Conservation (phyloP, 2,113 vertebrate species). For the Grammomys dolichurus region DNA sequence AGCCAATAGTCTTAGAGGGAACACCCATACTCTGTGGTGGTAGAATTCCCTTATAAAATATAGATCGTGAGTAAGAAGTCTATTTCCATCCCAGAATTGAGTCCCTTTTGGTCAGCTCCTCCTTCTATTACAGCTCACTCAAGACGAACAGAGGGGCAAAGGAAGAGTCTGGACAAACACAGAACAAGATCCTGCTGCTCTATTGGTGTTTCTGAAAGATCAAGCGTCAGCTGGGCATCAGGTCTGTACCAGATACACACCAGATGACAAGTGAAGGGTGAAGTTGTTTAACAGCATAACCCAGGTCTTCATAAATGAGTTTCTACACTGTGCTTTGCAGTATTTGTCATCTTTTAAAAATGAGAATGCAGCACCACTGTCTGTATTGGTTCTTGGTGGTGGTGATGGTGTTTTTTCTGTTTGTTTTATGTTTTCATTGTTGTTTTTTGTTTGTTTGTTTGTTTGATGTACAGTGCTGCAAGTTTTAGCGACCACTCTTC, state of each 20-base stretch:
- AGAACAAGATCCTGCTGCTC: not conserved
- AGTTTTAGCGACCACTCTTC: not conserved
- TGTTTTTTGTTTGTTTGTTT: not conserved
- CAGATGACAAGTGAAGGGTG: not conserved
- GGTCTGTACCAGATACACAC: not conserved
- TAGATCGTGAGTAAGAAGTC: not conserved
- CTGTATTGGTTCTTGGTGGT: not conserved
- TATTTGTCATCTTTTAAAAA: not conserved
- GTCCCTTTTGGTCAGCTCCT: not conserved
- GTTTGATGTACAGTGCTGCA: not conserved
- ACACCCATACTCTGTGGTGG: not conserved
- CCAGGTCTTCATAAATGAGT: not conserved
- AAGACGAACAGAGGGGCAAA: accelerated
- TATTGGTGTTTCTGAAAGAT: not conserved
- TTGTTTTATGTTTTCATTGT: too few relatives aligned
- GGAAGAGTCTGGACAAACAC: not conserved
- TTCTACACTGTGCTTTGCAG: slow-evolving; percentile 4
- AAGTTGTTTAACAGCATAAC: not conserved
- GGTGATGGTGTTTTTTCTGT: too few relatives aligned
- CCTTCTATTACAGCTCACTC: not conserved
- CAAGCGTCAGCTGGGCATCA: not conserved
- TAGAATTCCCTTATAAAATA: not conserved
- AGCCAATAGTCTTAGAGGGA: slow-evolving; percentile 29
- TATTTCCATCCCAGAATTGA: not conserved
- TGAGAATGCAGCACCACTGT: not conserved